Percentiles rank a stretch among this genome's conserved stretches.
Evolutionary conservation across 2,113 vertebrate genomes (phyloP).

Genomic region (Mellivora capensis): DNA sequence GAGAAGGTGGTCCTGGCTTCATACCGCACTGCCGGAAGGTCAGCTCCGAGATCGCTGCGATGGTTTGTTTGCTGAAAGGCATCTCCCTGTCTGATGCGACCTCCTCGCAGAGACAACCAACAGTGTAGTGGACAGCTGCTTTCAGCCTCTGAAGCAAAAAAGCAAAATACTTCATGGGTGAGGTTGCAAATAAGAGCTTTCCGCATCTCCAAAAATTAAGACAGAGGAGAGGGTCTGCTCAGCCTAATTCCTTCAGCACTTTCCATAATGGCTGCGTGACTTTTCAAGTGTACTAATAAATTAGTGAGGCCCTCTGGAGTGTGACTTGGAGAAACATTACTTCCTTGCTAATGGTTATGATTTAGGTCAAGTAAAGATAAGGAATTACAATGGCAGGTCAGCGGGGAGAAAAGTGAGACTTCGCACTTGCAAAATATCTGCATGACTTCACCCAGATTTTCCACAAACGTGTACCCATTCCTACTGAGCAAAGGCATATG

Average conservation of each 20-base stretch:
- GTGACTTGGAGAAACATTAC: not conserved
- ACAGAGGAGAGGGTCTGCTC: not conserved
- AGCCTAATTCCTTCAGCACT: not conserved
- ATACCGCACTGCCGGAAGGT: conserved; percentile 93
- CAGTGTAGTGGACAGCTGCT: conserved; percentile 91
- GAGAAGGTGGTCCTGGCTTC: not conserved
- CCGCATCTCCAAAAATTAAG: not conserved
- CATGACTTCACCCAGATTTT: not conserved
- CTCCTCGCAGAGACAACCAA: conserved; percentile 85
- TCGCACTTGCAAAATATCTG: not conserved
- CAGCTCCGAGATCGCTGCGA: conserved; percentile 91
- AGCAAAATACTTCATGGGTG: not conserved
- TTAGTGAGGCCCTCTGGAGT: not conserved
- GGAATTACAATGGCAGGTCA: not conserved
- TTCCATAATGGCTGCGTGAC: not conserved
- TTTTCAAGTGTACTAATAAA: not conserved
- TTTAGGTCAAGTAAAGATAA: not conserved
- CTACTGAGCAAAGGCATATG: not conserved
- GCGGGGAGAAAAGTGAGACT: not conserved
- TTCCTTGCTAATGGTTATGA: not conserved
- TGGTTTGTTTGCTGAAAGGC: conserved; percentile 86
- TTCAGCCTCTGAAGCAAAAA: conserved; percentile 86
- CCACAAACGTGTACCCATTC: accelerated
- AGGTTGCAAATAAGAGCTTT: not conserved
- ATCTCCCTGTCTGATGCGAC: conserved; percentile 78